Percentiles rank a stretch among this genome's conserved stretches.
Evolutionary conservation across 2,113 vertebrate genomes (phyloP).

Genomic region (Clarias gariepinus): DNA sequence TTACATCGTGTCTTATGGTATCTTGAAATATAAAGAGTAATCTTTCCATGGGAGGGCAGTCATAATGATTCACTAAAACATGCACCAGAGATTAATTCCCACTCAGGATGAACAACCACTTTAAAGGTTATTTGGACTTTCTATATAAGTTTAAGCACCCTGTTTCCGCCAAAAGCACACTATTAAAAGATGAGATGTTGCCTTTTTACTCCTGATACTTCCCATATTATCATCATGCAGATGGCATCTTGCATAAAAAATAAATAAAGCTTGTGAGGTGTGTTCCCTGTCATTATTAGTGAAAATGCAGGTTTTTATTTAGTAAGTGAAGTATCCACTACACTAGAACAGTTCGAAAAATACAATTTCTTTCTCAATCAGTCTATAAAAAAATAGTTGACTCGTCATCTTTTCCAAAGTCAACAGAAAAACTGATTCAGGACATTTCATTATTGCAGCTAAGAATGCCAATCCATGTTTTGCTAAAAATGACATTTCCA

Average conservation of each 20-base stretch:
- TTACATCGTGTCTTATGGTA: not conserved
- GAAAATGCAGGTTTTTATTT: not conserved
- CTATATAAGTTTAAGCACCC: not conserved
- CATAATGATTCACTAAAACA: not conserved
- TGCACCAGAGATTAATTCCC: not conserved
- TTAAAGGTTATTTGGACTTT: constrained; percentile 5
- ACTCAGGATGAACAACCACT: constrained; percentile 2
- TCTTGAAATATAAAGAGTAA: constrained; percentile 19
- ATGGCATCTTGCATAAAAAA: not conserved
- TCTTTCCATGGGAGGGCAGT: constrained; percentile 9
- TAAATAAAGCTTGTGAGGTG: not conserved
- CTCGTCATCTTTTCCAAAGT: not conserved
- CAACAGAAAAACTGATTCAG: not conserved
- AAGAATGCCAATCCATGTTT: not conserved
- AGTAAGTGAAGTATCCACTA: not conserved
- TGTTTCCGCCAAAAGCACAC: not conserved
- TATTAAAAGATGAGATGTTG: not conserved
- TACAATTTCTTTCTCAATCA: not conserved
- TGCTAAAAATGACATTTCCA: not conserved
- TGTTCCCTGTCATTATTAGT: not conserved
- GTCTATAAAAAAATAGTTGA: not conserved
- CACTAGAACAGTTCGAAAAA: not conserved
- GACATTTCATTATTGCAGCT: not conserved
- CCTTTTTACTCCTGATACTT: not conserved
- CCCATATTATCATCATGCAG: not conserved